phyloP scores from a whole-genome alignment of 2,797 vertebrate genomes.

The Alauda arvensis region DNA sequence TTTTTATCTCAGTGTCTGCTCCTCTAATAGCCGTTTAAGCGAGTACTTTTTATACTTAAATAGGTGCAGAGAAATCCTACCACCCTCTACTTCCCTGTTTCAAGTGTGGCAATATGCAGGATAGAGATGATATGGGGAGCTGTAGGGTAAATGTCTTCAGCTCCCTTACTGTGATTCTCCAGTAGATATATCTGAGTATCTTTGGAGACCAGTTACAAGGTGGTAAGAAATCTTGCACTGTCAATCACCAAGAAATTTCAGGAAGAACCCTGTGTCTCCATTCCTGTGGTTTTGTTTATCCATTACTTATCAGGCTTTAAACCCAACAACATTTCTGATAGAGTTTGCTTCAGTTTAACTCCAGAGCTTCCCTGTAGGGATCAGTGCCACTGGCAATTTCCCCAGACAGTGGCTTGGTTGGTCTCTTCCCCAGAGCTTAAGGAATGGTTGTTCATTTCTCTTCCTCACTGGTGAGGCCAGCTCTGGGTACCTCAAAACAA shows the following conservation, averaged over 20 bases:
- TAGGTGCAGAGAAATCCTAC: neutral
- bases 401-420: neutral
- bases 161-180: neutral
- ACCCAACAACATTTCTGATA: neutral
- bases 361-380: accelerated
- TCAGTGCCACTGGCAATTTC: neutral
- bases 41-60: neutral
- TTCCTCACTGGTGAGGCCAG: neutral
- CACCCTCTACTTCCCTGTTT: neutral
- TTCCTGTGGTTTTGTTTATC: neutral
- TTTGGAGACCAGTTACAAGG: neutral
- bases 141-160: neutral
- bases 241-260: neutral
- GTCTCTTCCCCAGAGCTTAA: neutral
- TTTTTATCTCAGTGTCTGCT: neutral
- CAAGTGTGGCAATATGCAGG: neutral
- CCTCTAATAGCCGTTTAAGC: neutral
- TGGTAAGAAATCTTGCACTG: neutral
- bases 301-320: neutral
- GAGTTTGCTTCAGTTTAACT: neutral
- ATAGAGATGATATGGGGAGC: neutral
- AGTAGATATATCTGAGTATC: neutral
- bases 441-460: neutral
- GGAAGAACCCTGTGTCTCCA: neutral
- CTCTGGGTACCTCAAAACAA: neutral